Conservation (phyloP, 2,113 vertebrate genomes). For the Neogale vison region DNA sequence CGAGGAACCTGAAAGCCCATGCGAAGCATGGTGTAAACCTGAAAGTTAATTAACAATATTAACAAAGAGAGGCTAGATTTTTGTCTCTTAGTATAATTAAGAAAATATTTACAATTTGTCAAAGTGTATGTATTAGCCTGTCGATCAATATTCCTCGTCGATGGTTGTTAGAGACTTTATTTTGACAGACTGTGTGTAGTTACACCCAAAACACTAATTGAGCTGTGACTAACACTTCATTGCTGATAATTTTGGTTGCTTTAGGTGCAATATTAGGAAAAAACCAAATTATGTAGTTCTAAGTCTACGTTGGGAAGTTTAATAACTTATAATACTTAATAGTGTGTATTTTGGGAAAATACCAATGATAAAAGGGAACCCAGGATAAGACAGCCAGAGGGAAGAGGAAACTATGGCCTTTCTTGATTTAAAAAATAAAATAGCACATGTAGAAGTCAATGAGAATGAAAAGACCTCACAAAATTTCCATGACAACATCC, state of each 20-base stretch:
- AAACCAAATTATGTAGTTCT: neutral
- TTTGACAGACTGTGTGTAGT: neutral
- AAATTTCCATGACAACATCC: slow-evolving; percentile 35
- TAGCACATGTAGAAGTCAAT: neutral
- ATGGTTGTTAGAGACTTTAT: neutral
- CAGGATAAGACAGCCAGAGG: neutral
- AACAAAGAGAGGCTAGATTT: neutral
- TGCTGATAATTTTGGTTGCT: neutral
- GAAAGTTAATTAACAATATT: neutral
- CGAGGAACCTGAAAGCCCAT: neutral
- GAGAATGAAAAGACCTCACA: slow-evolving; percentile 28
- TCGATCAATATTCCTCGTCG: neutral
- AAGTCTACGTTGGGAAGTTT: neutral
- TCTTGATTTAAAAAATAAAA: neutral
- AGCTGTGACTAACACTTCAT: neutral
- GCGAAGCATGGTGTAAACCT: neutral
- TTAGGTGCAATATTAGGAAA: neutral
- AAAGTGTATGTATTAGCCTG: neutral
- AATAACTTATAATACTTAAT: too few species aligned
- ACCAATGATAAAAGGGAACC: neutral
- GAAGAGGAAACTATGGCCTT: neutral
- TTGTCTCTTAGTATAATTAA: neutral
- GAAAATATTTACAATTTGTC: slow-evolving; percentile 15
- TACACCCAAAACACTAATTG: neutral
- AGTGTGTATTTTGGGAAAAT: neutral